A percentile compares a stretch with the other conserved stretches of the same genome.
Evolutionary conservation across 2,888 invertebrate genomes (phyloP).

Genomic region (Torymus texanus): DNA sequence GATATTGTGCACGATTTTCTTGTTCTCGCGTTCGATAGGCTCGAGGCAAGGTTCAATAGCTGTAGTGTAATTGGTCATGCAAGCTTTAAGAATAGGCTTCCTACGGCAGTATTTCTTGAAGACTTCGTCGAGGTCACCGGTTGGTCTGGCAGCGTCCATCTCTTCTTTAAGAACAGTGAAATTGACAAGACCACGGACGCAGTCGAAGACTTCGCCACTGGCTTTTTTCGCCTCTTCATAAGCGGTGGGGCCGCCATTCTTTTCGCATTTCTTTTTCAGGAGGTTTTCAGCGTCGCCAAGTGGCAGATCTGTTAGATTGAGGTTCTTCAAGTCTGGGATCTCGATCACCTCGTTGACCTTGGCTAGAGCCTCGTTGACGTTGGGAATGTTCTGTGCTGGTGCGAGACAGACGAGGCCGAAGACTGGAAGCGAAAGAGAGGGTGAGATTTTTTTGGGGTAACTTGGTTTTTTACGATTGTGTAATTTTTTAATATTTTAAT

Average conservation of each 20-base stretch:
- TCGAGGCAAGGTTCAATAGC: slow-evolving; percentile 81
- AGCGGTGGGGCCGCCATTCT: slow-evolving; percentile 79
- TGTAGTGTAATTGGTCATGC: slow-evolving; percentile 79
- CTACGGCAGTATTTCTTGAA: slow-evolving; percentile 86
- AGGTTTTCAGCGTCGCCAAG: slow-evolving; percentile 75
- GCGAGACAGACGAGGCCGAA: slow-evolving; percentile 3
- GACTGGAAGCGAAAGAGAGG: slow-evolving; percentile 18
- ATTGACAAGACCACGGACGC: slow-evolving; percentile 80
- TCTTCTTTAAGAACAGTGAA: slow-evolving; percentile 79
- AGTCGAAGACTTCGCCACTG: slow-evolving; percentile 74
- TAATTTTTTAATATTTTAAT: no score
- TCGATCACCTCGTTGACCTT: slow-evolving; percentile 53
- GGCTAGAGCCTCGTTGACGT: slow-evolving; percentile 52
- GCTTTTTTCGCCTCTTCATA: slow-evolving; percentile 77
- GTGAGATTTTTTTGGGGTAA: no score
- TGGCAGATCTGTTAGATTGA: slow-evolving; percentile 68
- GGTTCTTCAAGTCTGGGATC: slow-evolving; percentile 35
- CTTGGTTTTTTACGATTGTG: no score
- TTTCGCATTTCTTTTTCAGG: slow-evolving; percentile 81
- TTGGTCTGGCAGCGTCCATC: slow-evolving; percentile 83
- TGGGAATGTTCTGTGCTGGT: slow-evolving; percentile 13
- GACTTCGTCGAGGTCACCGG: slow-evolving; percentile 82
- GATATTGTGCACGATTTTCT: slow-evolving; percentile 81
- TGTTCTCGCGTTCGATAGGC: slow-evolving; percentile 79
- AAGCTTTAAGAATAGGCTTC: slow-evolving; percentile 78